Base-by-base conservation (phyloP, 2,113 vertebrate species). In the Vulpes vulpes region DNA sequence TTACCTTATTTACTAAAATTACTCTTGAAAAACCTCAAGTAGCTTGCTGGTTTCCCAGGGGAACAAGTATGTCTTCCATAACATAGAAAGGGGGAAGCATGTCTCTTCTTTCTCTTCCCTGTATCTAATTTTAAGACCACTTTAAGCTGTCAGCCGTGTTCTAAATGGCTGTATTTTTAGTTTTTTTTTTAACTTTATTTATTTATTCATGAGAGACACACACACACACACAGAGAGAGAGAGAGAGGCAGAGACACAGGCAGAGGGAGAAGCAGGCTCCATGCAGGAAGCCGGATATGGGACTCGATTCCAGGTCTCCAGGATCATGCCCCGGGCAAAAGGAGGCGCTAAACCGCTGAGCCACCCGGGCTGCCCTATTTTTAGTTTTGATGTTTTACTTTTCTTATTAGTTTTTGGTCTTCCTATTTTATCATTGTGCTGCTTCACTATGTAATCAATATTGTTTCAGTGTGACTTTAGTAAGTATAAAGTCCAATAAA, bases 1-100 rank as follows among this genome's bases (percentile, higher is more conserved):
- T 94, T 91, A 62, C 25, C 32, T 38, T 35, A 57, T 30, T 88
- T 57, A 73, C 10, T 93, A 88, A 93, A 95, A 91, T 71, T 53
- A 22, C 43, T 91, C 69, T 62, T 25, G 19, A 3, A 87, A 83
- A 96, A 78, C 22, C 80, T 88, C 80, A 43, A 55, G 81, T 16
- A 76, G 27, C 57, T 71, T 89, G 32, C 38, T 79, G 19, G 14
- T 87, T 90, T 73, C 79, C 55, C 27, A 94, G n/a, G 65, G 30
- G 88, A 74, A 67, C 80, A 16, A 87, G 53, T 1, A 64, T n/a
- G 1, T 91, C 32, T 91, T 88, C 76, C 23, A 59, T 59, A 64
- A 55, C 17, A 38, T 1, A 22, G 16, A 2, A 14, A 25, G 49
- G 38, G 35, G 27, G 25, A 60, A 69, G 38, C 2, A 0, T 17